phyloP scores from a whole-genome alignment of 2,797 vertebrate species.

The Micropoecilia bifurca region DNA sequence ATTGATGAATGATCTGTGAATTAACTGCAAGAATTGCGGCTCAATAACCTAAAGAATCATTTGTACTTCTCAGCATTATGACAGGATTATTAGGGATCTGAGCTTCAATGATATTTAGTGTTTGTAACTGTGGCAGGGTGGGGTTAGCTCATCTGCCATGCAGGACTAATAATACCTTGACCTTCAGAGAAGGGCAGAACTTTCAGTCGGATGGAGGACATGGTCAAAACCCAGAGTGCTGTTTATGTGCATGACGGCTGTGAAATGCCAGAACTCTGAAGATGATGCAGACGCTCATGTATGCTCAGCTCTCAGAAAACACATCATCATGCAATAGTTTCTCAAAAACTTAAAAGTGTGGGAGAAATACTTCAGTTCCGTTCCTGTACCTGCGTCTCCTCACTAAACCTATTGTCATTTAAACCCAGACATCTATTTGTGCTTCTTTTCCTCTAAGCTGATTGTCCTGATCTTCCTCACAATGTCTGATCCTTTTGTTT shows the following conservation, averaged over 20 bases:
- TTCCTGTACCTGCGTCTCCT: not conserved
- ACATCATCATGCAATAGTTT: not conserved
- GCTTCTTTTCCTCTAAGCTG: constrained; percentile 4
- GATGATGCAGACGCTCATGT: too few species aligned
- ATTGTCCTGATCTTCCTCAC: constrained; percentile 6
- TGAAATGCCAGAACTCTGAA: not conserved
- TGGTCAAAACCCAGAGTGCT: not conserved
- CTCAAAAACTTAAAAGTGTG: not conserved
- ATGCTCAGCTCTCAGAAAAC: not conserved
- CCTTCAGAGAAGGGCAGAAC: not conserved
- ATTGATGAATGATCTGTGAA: not conserved
- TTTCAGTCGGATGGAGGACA: not conserved
- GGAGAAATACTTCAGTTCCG: not conserved
- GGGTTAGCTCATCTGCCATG: not conserved
- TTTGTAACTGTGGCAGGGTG: not conserved
- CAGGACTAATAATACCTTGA: not conserved
- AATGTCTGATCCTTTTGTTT: constrained; percentile 1
- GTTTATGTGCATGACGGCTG: not conserved
- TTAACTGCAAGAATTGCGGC: not conserved
- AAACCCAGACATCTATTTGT: constrained; percentile 9
- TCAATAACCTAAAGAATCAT: not conserved
- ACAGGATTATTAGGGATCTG: not conserved
- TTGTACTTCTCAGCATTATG: not conserved
- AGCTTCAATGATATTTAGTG: not conserved
- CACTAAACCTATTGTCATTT: constrained; percentile 8